These are phyloP conservation scores for Rana temporaria DNA, from an alignment of 2,113 vertebrate species.

Conservation along the genomic window DNA sequence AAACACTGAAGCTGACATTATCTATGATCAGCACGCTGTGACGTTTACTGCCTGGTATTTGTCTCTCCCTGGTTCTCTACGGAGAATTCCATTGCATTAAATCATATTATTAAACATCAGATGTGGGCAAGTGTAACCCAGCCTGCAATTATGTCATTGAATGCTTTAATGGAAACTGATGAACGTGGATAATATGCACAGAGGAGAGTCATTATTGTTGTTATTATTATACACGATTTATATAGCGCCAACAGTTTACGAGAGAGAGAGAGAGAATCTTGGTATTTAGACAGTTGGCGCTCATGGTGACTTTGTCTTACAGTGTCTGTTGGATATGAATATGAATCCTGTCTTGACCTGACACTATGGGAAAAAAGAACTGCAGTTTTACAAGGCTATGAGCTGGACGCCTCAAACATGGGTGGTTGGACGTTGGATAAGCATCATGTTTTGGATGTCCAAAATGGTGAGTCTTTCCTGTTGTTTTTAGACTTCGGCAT, in stretches of 20 bases:
- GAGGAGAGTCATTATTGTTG: not conserved
- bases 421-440: slow-evolving; percentile 95
- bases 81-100: slow-evolving; percentile 19
- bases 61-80: not conserved
- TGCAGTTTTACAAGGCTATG: slow-evolving; percentile 89
- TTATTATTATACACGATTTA: too few species aligned
- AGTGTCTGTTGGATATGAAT: slow-evolving; percentile 98
- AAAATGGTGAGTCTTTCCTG: slow-evolving; percentile 83
- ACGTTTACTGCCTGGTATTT: not conserved
- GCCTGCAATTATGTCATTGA: slow-evolving; percentile 20
- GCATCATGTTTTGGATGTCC: slow-evolving; percentile 91
- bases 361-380: slow-evolving; percentile 97
- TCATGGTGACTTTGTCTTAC: slow-evolving; percentile 63
- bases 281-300: slow-evolving; percentile 38
- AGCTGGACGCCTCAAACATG: slow-evolving; percentile 93
- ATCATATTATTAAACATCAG: slow-evolving; percentile 19
- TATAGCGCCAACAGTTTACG: too few species aligned
- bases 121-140: slow-evolving; percentile 2
- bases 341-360: slow-evolving; percentile 93
- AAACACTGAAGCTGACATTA: not conserved
- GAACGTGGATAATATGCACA: slow-evolving; percentile 10
- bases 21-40: not conserved
- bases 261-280: too few species aligned
- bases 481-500: too few species aligned
- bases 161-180: slow-evolving; percentile 22